Conservation (phyloP, 2,888 invertebrate genomes). For the Nowickia ferox region DNA sequence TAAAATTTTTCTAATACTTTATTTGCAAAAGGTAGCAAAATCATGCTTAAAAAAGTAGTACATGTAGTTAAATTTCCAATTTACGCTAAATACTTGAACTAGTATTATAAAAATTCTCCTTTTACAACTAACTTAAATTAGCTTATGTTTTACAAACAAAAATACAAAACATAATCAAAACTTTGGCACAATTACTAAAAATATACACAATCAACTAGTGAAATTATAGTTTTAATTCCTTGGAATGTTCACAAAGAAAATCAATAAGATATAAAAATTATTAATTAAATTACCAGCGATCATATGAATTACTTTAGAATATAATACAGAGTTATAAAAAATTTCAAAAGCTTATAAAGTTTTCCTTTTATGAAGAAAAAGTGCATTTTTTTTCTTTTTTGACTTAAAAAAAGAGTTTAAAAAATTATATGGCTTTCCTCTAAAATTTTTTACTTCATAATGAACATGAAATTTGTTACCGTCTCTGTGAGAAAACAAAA, state of each 20-base stretch:
- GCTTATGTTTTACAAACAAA: conserved; percentile 5
- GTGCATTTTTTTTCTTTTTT: too few species aligned
- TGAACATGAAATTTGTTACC: too few species aligned
- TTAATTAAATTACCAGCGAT: neutral
- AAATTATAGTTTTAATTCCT: conserved; percentile 33
- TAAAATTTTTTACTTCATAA: too few species aligned
- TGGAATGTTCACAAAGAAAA: conserved; percentile 52
- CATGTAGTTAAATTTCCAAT: neutral
- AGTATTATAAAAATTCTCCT: neutral
- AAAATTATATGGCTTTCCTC: too few species aligned
- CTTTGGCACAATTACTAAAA: conserved; percentile 61
- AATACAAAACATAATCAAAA: conserved; percentile 38
- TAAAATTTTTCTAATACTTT: conserved; percentile 40
- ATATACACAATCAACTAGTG: conserved; percentile 13
- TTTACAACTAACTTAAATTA: conserved; percentile 11
- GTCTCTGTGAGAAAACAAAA: too few species aligned
- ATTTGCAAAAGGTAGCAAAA: conserved; percentile 38
- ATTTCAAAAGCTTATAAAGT: neutral
- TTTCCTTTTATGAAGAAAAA: too few species aligned
- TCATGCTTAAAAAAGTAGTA: conserved; percentile 16
- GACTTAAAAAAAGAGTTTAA: too few species aligned
- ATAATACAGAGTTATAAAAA: neutral
- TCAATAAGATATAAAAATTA: neutral
- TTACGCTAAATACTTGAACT: neutral
- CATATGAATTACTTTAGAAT: neutral